These are phyloP conservation scores for Andricus curvator DNA, from an alignment of 2,888 invertebrate species.

Conservation along the genomic window DNA sequence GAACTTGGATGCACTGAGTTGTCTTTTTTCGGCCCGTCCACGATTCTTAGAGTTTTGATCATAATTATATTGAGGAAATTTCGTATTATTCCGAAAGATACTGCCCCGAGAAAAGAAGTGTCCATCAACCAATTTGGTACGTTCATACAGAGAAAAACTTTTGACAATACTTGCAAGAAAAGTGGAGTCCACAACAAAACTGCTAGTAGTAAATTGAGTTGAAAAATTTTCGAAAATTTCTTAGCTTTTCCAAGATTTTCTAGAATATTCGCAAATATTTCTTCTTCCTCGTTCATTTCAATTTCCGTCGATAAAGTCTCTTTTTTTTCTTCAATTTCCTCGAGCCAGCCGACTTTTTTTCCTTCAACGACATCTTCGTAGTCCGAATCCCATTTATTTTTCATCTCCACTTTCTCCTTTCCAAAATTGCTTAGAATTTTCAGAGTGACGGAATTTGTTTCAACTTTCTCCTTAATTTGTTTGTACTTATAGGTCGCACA, in stretches of 20 bases:
- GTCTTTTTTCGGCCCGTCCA: slow-evolving; percentile 39
- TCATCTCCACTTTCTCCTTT: slow-evolving; percentile 11
- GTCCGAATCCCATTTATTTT: neutral
- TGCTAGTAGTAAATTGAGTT: slow-evolving; percentile 53
- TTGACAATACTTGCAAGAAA: slow-evolving; percentile 58
- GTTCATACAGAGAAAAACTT: slow-evolving; percentile 60
- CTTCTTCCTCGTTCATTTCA: slow-evolving; percentile 43
- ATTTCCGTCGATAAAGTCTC: neutral
- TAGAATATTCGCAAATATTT: slow-evolving; percentile 20
- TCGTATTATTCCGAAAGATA: slow-evolving; percentile 54
- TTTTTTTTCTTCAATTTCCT: slow-evolving; percentile 14
- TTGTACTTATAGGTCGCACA: slow-evolving; percentile 48
- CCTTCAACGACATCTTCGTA: neutral
- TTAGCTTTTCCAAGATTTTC: slow-evolving; percentile 42
- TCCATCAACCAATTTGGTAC: slow-evolving; percentile 59
- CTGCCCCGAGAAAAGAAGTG: slow-evolving; percentile 54
- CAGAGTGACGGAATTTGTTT: slow-evolving; percentile 27
- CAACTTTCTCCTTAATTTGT: slow-evolving; percentile 39
- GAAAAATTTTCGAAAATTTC: slow-evolving; percentile 51
- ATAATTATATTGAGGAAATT: slow-evolving; percentile 59
- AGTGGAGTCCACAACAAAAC: slow-evolving; percentile 62
- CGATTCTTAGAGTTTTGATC: slow-evolving; percentile 44
- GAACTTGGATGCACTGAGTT: slow-evolving; percentile 54
- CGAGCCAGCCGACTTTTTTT: slow-evolving; percentile 40
- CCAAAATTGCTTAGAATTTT: slow-evolving; percentile 18